Conservation (phyloP, 1,140 invertebrate genomes). For the Sipha flava region DNA sequence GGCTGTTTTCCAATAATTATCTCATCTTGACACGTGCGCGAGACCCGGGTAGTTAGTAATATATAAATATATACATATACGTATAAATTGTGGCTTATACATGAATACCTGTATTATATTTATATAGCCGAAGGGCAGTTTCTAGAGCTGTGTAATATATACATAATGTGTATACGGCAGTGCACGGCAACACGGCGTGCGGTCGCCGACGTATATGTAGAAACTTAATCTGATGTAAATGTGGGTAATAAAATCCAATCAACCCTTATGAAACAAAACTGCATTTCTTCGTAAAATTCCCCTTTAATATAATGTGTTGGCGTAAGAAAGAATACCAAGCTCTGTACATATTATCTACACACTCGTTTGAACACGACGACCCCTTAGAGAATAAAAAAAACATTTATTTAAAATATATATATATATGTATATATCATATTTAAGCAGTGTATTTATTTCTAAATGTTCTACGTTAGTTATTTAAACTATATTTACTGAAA, state of each 20-base stretch:
- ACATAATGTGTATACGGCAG: background rate
- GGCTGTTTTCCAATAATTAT: background rate
- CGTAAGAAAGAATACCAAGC: background rate
- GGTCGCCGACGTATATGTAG: background rate
- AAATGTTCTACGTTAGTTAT: too few relatives aligned
- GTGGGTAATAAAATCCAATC: background rate
- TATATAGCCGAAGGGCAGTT: background rate
- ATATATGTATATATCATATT: too few relatives aligned
- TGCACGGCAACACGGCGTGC: too few relatives aligned
- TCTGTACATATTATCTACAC: background rate
- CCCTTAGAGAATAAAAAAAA: background rate
- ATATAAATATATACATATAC: background rate
- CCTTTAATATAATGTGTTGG: background rate
- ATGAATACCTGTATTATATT: background rate
- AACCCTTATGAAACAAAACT: background rate
- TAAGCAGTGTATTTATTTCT: too few relatives aligned
- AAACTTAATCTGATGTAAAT: background rate
- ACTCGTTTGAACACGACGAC: background rate
- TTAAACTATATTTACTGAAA: too few relatives aligned
- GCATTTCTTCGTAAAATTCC: background rate
- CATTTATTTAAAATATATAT: background rate
- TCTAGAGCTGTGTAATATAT: too few relatives aligned
- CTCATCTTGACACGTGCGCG: constrained; percentile 17
- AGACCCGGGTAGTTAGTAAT: background rate
- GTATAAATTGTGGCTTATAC: background rate